Conservation (phyloP, 2,113 vertebrate species). For the Callocephalon fimbriatum region DNA sequence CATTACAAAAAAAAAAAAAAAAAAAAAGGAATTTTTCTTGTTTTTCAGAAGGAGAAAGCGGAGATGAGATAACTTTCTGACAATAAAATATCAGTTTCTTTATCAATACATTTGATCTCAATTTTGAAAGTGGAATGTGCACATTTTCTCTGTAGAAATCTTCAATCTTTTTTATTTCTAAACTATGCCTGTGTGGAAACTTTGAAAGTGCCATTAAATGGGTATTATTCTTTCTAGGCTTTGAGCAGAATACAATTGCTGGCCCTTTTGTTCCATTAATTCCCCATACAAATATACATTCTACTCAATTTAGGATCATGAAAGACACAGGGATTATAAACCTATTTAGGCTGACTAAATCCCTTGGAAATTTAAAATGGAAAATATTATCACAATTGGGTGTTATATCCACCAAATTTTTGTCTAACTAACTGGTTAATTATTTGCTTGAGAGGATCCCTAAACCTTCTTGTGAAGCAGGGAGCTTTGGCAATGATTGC, state of each 20-base stretch:
- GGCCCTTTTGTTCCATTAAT: constrained; percentile 36
- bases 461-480: neutral
- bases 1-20: neutral
- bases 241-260: neutral
- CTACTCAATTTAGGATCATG: neutral
- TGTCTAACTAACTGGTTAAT: neutral
- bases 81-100: neutral
- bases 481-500: neutral
- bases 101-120: neutral
- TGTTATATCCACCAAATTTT: neutral
- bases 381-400: constrained; percentile 21
- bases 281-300: neutral
- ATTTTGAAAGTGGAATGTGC: neutral
- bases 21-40: neutral
- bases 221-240: neutral
- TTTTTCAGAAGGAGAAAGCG: neutral
- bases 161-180: neutral
- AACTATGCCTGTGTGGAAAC: neutral
- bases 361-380: constrained; percentile 10
- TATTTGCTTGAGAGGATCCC: constrained; percentile 40
- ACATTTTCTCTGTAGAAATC: neutral
- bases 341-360: constrained; percentile 22
- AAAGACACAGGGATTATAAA: constrained; percentile 33
- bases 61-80: neutral
- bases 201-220: neutral